Evolutionary conservation across 2,797 vertebrate genomes (phyloP), one percentile per base, ranked within the genome.

Genomic region (Parauchenoglanis punctatus): DNA sequence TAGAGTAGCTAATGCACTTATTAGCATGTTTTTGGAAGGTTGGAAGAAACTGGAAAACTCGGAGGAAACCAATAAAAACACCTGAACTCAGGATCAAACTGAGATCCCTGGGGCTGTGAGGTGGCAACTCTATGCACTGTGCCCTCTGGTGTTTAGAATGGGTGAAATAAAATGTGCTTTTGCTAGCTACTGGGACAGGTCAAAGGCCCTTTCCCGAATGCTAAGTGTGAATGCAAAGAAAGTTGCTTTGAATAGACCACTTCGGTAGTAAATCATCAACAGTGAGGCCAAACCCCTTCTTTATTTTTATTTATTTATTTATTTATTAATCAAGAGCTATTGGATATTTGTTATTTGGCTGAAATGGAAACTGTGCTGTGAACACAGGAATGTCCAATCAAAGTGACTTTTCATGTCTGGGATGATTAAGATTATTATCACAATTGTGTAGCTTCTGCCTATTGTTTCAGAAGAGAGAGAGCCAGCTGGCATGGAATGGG

Each of bases 401-500:
- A 82, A n/a, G 7, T 28, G 15, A 46, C 17, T 82, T 49, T 49
- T 82, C 13, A 82, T 52, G 61, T 67, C n/a, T 83, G 25, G 44
- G n/a, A 65, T 65, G 59, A 65, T 67, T 82, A 82, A 80, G 56
- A 61, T 80, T 61, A 80, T 44, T 61, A 44, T 83, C 61, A 67
- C 0, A 7, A 54, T 52, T 67, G 93, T 94, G 93, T 93, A 92
- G 93, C 92, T 94, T 94, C 94, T 94, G 95, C 95, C 94, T 96
- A 85, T 89, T 93, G 91, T 90, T 92, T 91, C 52, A 90, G 87
- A 89, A 88, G 78, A 89, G 75, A 85, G 86, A 52, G 90, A 92
- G 95, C 96, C 96, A 96, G 93, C 92, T 96, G 96, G 95, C 95
- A 95, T 90, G 2, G 90, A n/a, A 46, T 80, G 91, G 90, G 91